Evolutionary conservation across 2,888 invertebrate genomes (phyloP).

Genomic region (Rosalia funebris): DNA sequence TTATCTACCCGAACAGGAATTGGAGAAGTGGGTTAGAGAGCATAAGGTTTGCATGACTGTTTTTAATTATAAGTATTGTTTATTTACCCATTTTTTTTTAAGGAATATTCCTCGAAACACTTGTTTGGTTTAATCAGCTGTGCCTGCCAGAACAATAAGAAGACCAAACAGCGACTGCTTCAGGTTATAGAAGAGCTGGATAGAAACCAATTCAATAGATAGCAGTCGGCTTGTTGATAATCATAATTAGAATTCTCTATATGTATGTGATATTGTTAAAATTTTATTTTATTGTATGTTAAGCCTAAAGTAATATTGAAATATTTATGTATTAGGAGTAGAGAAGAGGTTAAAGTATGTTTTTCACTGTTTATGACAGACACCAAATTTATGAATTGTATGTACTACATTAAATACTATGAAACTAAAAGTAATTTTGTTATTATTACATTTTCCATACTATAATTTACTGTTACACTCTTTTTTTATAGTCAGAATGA

Average conservation of each 20-base stretch:
- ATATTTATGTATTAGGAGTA: slow-evolving; percentile 2
- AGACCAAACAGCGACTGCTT: slow-evolving; percentile 81
- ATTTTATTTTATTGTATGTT: not conserved
- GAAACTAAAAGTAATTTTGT: no score
- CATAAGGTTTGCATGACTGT: slow-evolving; percentile 70
- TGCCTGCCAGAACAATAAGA: slow-evolving; percentile 88
- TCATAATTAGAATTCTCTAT: slow-evolving; percentile 26
- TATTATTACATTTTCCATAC: no score
- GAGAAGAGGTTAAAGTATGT: no score
- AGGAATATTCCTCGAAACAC: slow-evolving; percentile 93
- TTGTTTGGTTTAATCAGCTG: slow-evolving; percentile 84
- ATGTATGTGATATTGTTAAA: slow-evolving; percentile 42
- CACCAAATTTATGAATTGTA: no score
- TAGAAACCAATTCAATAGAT: slow-evolving; percentile 48
- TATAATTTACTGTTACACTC: no score
- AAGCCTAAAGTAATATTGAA: slow-evolving; percentile 5
- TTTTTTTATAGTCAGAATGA: no score
- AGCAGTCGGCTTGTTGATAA: slow-evolving; percentile 35
- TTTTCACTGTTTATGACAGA: no score
- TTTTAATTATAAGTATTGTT: slow-evolving; percentile 16
- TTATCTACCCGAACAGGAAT: slow-evolving; percentile 87
- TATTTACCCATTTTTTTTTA: slow-evolving; percentile 31
- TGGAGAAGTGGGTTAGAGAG: slow-evolving; percentile 90
- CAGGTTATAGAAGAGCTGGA: slow-evolving; percentile 74
- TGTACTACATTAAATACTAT: no score